Evolutionary conservation across 2,888 invertebrate genomes (phyloP), one percentile per base, ranked within the genome.

Genomic region (Actias luna): DNA sequence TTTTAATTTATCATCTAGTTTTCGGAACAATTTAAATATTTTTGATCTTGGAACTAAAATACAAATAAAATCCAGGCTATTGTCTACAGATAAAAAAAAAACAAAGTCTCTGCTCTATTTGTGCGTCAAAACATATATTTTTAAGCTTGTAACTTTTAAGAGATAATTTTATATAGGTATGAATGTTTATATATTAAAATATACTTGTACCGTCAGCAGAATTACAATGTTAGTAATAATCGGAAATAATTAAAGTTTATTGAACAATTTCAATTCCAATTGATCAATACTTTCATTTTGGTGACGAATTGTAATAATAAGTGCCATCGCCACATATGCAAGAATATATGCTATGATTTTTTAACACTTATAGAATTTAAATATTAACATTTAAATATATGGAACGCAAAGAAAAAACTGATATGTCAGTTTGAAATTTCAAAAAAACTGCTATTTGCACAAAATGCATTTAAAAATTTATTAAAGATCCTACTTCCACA

Each of bases 101-200:
- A 2, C 22, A 7, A 25, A 25, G 16, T 22, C 14, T 5, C 14
- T 39, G 25, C 46, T 25, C 22, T 50, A 50, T 50, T 50, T 25
- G 42, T 42, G 46, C 46, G 22, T 25, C 10, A 50, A 22, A 3
- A 14, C 16, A 22, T 25, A 50, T 25, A 35, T 22, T 25, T 59
- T 64, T 58, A 59, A 65, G 62, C 65, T 68, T 75, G 75, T 70
- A 70, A 73, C 72, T 70, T 72, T 71, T 68, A 69, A 66, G 68
- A 63, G 18, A 39, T 64, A n/a, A 16, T 16, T n/a, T 50, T 10
- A 60, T 50, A 35, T 35, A 18, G 33, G 35, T 14, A 25, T 18
- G 33, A 50, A 52, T 60, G 33, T 60, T 60, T 33, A 50, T 42
- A 2, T 27, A 46, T 10, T 33, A 18, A 2, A 12, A 25, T n/a